Evolutionary conservation across 1,140 invertebrate species (phyloP).

Genomic region (Atta texana): DNA sequence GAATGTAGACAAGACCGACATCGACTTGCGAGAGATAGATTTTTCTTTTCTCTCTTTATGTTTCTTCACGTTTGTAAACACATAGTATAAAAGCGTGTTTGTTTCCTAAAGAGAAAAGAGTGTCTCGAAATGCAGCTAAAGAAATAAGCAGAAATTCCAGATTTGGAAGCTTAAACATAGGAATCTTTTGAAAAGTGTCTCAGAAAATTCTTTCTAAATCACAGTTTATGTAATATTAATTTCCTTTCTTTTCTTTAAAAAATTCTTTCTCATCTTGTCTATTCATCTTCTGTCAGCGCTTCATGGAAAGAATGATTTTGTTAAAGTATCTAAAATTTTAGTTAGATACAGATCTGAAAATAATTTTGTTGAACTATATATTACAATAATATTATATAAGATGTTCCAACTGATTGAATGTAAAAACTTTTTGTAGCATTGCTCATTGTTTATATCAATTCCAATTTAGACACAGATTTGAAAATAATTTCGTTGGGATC

Average conservation of each 20-base stretch:
- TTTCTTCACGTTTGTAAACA: neutral
- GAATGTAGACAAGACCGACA: neutral
- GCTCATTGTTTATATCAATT: too few relatives aligned
- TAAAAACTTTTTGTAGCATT: too few relatives aligned
- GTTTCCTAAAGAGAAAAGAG: neutral
- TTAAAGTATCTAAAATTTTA: too few relatives aligned
- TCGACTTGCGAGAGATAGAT: neutral
- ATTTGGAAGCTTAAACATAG: neutral
- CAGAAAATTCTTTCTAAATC: too few relatives aligned
- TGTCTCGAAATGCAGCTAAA: neutral
- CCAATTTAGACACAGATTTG: too few relatives aligned
- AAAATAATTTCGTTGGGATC: too few relatives aligned
- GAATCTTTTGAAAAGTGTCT: neutral
- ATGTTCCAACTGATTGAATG: too few relatives aligned
- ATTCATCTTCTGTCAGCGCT: neutral
- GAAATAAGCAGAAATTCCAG: slow-evolving; percentile 4
- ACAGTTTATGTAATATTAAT: too few relatives aligned
- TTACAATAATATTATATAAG: too few relatives aligned
- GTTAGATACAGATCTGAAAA: too few relatives aligned
- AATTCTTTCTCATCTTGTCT: neutral
- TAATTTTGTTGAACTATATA: too few relatives aligned
- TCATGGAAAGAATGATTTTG: too few relatives aligned
- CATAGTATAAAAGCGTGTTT: neutral
- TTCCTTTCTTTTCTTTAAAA: neutral
- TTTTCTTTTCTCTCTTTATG: neutral